Evolutionary conservation across 2,888 invertebrate species (phyloP), one percentile per base, ranked within the genome.

Genomic region (Platycheirus rosarum): DNA sequence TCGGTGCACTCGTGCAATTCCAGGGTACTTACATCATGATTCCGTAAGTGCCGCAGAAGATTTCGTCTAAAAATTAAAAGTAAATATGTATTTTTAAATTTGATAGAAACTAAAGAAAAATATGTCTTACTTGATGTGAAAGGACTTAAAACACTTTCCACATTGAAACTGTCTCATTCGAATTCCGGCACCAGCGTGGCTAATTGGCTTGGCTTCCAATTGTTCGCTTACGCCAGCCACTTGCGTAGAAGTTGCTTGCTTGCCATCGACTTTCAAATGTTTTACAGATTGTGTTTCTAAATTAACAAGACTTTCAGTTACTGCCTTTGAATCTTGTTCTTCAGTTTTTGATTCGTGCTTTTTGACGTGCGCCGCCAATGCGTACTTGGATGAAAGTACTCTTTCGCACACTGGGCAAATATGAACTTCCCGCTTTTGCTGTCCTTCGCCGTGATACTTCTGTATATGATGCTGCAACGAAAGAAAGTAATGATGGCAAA

Each of bases 131-230:
- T 87, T 88, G 11, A 88, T 86, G 8, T 87, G 86, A 78, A 88
- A 88, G 63, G 86, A 87, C 85, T 88, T 88, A 42, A 86, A 88
- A 75, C 88, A 88, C 75, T 86, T 87, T 4, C 87, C 86, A 60
- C 88, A 88, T 71, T 88, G 87, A 79, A 86, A 88, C 48, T 87
- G 86, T 66, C 87, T 87, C n/a, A 85, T 86, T 32, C 87, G 85
- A 53, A 84, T 55, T 13, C 85, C 74, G 37, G 86, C 85, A 1
- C 86, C 85, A 2, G 85, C 74, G 20, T 85, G 85, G 0, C 79
- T 77, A 9, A 85, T 68, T 4, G 71, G 26, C 9, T 42, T 48
- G 1, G 42, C 53, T n/a, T 51, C 26, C 11, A 49, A 6, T 29
- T 42, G 44, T 9, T 42, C 70, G 9, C 4, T n/a, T 2, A 48